Evolutionary conservation across 2,797 vertebrate species (phyloP), one percentile per base, ranked within the genome.

Genomic region (Atherinosoma microstoma): DNA sequence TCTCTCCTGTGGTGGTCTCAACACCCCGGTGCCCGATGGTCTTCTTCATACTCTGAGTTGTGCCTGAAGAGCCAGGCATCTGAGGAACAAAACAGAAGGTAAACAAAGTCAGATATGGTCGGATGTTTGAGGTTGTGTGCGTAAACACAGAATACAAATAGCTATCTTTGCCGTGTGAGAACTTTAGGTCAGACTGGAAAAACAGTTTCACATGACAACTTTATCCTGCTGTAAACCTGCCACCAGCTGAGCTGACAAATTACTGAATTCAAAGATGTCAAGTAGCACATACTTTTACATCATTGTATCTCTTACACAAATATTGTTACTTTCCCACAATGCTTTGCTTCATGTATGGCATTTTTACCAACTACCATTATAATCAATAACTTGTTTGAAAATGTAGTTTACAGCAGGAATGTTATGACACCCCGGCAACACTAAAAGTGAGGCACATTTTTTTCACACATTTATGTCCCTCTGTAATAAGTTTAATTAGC

Each of bases 1-100:
- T 99, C 90, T 99, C 98, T 45, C 98, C 98, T 0, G 97, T 97
- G 76, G 96, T 96, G 87, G 93, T 93, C 87, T 99, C 97, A 65
- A 99, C 97, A 2, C 98, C 91, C 75, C 98, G 89, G 89, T 99
- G 98, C 22, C 98, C 98, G 58, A 97, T 96, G 57, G 94, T 96
- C 75, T 98, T 99, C 93, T 96, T 97, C 93, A 97, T 96, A 20
- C 95, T 97, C 70, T 97, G 96, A 3, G 94, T 93, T 16, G 92
- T 93, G 10, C 94, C 91, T 3, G 96, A 96, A 10, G 93, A 89
- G 58, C 94, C 93, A 0, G 96, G 92, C 84, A 95, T 92, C 97
- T 98, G 72, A 56, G 24, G 32, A 79, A 36, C 65, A 61, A 72
- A 49, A 32, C 15, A 49, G 59, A 3, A 67, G 30, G 34, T 36